Base-by-base conservation (phyloP, 2,888 invertebrate genomes). In the Tiphia femorata region DNA sequence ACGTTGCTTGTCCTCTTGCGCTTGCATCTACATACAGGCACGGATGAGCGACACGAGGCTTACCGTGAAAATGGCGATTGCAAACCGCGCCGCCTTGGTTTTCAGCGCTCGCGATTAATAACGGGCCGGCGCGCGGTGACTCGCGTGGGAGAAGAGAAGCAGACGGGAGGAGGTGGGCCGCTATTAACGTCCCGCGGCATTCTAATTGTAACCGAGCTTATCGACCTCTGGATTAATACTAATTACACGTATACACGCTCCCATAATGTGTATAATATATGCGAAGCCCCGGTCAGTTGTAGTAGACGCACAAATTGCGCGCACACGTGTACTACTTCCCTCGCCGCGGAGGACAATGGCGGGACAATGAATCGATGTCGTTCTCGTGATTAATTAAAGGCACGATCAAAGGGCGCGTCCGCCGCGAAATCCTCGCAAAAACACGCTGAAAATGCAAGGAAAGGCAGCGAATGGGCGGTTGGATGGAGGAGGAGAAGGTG, bases 61-160 rank as follows among this genome's bases (percentile, higher is more conserved):
- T 2, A 14, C 33, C 4, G 12, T n/a, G 1, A 4, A n/a, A n/a
- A 12, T 5, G 8, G 4, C 12, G 7, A 12, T 8, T 3, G 7
- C 4, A 2, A n/a, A 12, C 23, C 19, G 44, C 29, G 51, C 49
- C 59, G 55, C 68, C 67, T 68, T 67, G 62, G 64, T 50, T 62
- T 67, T 58, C 56, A 10, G 49, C 54, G 33, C 57, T 49, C 44
- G 50, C 57, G 53, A 68, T 67, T 68, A 67, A 68, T 68, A 67
- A 64, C 41, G 47, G 30, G 46, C 53, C 50, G 55, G 62, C 50
- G 50, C 55, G 57, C 54, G 40, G n/a, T n/a, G n/a, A n/a, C n/a
- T n/a, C n/a, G n/a, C n/a, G n/a, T n/a, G n/a, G n/a, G n/a, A n/a
- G n/a, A n/a, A n/a, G n/a, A n/a, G n/a, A n/a, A n/a, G n/a, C n/a